These are phyloP conservation scores for Drosophila macrothrix DNA, from an alignment of 2,888 invertebrate genomes.

Conservation along the genomic window DNA sequence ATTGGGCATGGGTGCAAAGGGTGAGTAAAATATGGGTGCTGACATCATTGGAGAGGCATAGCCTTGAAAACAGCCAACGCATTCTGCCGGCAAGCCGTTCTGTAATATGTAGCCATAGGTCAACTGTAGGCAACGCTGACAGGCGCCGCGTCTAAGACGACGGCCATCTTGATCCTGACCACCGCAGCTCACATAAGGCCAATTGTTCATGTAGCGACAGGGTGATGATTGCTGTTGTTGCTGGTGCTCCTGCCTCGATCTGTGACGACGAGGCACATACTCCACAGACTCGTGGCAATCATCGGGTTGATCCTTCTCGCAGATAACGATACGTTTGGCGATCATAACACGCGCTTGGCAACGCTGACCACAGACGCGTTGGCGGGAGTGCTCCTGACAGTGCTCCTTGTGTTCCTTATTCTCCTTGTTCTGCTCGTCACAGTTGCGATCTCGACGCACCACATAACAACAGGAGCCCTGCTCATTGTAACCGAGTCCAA, in stretches of 20 bases:
- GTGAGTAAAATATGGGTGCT: constrained; percentile 32
- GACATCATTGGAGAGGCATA: constrained; percentile 36
- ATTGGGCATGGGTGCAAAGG: constrained; percentile 13
- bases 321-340: constrained; percentile 67
- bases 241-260: neutral
- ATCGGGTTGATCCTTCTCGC: constrained; percentile 51
- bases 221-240: constrained; percentile 4
- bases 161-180: neutral
- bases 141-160: constrained; percentile 34
- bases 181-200: constrained; percentile 69
- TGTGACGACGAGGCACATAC: constrained; percentile 65
- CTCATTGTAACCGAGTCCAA: constrained; percentile 82
- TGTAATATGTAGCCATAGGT: constrained; percentile 62
- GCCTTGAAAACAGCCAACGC: constrained; percentile 52
- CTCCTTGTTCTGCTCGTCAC: constrained; percentile 44
- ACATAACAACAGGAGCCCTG: constrained; percentile 82
- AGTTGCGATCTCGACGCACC: constrained; percentile 65
- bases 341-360: constrained; percentile 81
- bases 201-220: constrained; percentile 52
- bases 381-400: constrained; percentile 70
- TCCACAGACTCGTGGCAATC: constrained; percentile 69
- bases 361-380: constrained; percentile 79
- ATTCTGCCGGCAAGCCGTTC: constrained; percentile 63
- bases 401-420: constrained; percentile 19
- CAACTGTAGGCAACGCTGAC: constrained; percentile 60